phyloP scores from a whole-genome alignment of 2,113 vertebrate species.

The Larimichthys polyactis region DNA sequence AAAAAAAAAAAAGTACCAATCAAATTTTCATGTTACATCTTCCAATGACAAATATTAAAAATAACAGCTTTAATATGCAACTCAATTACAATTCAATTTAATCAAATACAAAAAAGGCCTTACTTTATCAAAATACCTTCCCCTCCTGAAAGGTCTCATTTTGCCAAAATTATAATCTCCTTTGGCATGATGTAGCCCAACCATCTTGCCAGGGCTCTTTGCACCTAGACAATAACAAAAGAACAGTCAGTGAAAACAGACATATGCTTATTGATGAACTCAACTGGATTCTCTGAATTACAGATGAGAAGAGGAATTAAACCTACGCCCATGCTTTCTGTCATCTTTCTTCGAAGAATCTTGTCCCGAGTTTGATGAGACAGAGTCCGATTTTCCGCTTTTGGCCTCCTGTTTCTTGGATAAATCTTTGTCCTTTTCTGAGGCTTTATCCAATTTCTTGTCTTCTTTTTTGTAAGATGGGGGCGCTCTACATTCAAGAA shows the following conservation, averaged over 20 bases:
- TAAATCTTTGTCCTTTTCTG: slow-evolving; percentile 92
- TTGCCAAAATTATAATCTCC: slow-evolving; percentile 85
- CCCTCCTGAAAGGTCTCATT: slow-evolving; percentile 88
- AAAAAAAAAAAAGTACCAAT: slow-evolving; percentile 18
- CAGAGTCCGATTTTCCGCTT: slow-evolving; percentile 88
- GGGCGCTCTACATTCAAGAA: slow-evolving; percentile 80
- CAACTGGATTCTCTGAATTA: background rate
- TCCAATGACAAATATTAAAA: background rate
- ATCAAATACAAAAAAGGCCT: slow-evolving; percentile 25
- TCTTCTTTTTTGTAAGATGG: slow-evolving; percentile 93
- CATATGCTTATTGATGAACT: background rate
- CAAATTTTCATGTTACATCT: background rate
- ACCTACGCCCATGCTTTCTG: slow-evolving; percentile 92
- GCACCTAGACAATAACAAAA: slow-evolving; percentile 72
- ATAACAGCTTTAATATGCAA: background rate
- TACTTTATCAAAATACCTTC: slow-evolving; percentile 93
- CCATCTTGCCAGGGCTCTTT: slow-evolving; percentile 92
- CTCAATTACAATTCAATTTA: background rate
- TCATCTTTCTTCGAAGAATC: slow-evolving; percentile 92
- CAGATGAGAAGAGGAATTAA: background rate
- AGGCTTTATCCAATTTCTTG: slow-evolving; percentile 92
- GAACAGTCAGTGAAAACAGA: background rate
- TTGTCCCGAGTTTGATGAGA: slow-evolving; percentile 83
- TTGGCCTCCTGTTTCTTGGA: slow-evolving; percentile 90
- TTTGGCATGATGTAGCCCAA: slow-evolving; percentile 87